Conservation (phyloP, 2,797 vertebrate genomes). For the Squalus acanthias region DNA sequence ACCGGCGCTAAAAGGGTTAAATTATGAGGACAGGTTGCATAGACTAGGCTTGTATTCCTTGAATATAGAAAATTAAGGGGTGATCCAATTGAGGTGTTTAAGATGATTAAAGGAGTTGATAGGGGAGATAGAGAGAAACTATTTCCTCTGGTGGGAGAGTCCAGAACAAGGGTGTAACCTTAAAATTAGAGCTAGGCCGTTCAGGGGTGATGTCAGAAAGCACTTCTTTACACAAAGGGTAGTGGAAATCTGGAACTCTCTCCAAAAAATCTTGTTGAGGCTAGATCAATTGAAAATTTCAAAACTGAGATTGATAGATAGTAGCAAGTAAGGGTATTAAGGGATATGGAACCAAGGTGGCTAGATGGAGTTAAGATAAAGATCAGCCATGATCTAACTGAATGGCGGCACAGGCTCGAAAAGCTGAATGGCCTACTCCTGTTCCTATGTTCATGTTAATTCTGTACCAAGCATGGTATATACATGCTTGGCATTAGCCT, state of each 20-base stretch:
- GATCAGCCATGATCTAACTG: neutral
- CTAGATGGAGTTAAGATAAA: neutral
- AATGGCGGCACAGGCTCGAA: neutral
- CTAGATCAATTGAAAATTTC: neutral
- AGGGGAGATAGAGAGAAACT: no score
- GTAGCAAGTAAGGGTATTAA: neutral
- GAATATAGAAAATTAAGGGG: no score
- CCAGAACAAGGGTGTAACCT: no score
- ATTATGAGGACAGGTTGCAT: no score
- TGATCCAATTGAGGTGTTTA: no score
- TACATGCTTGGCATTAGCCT: neutral
- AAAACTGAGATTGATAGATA: neutral
- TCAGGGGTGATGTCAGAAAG: neutral
- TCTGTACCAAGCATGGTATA: neutral
- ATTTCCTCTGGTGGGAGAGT: no score
- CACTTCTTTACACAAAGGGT: neutral
- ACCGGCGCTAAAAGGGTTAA: no score
- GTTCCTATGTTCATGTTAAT: neutral
- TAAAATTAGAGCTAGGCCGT: no score
- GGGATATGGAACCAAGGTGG: neutral
- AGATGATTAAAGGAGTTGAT: no score
- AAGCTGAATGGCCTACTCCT: neutral
- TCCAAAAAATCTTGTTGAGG: neutral
- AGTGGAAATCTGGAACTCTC: neutral
- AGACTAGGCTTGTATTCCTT: no score